Conservation (phyloP, 1,140 invertebrate genomes). For the Drosophila varians region DNA sequence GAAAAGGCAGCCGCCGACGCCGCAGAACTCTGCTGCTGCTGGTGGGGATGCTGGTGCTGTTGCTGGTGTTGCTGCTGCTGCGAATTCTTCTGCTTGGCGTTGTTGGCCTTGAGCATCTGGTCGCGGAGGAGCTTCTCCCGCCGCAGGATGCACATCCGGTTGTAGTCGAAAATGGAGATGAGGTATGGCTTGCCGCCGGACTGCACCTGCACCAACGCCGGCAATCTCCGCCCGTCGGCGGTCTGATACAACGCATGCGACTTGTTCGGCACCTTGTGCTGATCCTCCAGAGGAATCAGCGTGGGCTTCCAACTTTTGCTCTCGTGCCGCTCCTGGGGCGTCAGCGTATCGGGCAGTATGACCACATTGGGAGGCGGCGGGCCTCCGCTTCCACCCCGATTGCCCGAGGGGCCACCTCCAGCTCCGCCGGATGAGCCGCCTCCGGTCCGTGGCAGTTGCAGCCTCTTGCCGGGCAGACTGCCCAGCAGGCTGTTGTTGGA, state of each 20-base stretch:
- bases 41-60: conserved; percentile 42
- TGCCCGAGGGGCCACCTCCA: not conserved
- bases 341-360: conserved; percentile 73
- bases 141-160: conserved; percentile 88
- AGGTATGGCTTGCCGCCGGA: conserved; percentile 88
- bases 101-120: conserved; percentile 84
- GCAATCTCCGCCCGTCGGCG: conserved; percentile 85
- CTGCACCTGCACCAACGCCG: conserved; percentile 86
- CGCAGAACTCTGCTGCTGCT: conserved; percentile 22
- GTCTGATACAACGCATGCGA: conserved; percentile 85
- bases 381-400: not conserved
- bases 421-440: conserved; percentile 75
- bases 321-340: conserved; percentile 70
- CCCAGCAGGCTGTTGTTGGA: conserved; percentile 15
- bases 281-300: conserved; percentile 87
- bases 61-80: conserved; percentile 39
- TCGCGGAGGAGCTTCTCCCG: conserved; percentile 86
- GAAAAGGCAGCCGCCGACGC: conserved; percentile 13
- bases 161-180: conserved; percentile 88
- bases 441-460: conserved; percentile 54
- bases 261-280: conserved; percentile 75
- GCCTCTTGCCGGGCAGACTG: conserved; percentile 32
- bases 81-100: conserved; percentile 57
- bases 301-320: conserved; percentile 88
- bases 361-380: conserved; percentile 67